A percentile compares a stretch with the other conserved stretches of the same genome.
phyloP scores from a whole-genome alignment of 2,888 invertebrate species.

The Alloscopus bannaensis region DNA sequence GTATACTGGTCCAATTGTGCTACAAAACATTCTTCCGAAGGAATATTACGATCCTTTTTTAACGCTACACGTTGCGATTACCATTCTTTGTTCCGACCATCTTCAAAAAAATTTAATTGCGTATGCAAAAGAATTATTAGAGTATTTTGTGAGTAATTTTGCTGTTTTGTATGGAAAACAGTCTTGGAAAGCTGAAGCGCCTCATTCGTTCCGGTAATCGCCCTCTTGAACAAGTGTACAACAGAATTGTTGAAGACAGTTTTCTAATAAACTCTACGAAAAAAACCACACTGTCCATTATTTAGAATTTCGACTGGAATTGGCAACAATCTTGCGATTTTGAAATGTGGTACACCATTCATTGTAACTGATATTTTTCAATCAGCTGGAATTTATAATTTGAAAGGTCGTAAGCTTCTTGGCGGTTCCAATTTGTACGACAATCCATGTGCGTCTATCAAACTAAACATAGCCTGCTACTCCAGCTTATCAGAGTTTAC shows the following conservation, averaged over 20 bases:
- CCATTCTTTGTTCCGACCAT: background rate
- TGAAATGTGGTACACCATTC: too few species aligned
- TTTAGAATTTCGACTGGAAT: too few species aligned
- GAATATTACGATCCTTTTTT: background rate
- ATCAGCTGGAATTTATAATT: too few species aligned
- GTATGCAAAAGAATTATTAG: background rate
- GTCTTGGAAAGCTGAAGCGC: background rate
- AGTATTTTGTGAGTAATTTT: background rate
- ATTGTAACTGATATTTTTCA: too few species aligned
- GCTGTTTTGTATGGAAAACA: background rate
- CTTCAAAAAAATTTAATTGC: background rate
- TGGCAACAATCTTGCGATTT: too few species aligned
- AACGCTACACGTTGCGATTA: background rate
- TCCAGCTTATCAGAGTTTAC: too few species aligned
- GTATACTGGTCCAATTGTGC: constrained; percentile 71
- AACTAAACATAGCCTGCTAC: too few species aligned
- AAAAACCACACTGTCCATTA: too few species aligned
- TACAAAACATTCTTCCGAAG: background rate
- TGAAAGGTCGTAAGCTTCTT: too few species aligned
- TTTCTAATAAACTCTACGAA: too few species aligned
- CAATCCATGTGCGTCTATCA: too few species aligned
- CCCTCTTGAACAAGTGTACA: constrained; percentile 7
- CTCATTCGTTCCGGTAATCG: background rate
- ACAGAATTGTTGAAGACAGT: constrained; percentile 31
- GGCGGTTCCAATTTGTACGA: too few species aligned